Evolutionary conservation across 2,113 vertebrate species (phyloP).

Genomic region (Microtus richardsoni): DNA sequence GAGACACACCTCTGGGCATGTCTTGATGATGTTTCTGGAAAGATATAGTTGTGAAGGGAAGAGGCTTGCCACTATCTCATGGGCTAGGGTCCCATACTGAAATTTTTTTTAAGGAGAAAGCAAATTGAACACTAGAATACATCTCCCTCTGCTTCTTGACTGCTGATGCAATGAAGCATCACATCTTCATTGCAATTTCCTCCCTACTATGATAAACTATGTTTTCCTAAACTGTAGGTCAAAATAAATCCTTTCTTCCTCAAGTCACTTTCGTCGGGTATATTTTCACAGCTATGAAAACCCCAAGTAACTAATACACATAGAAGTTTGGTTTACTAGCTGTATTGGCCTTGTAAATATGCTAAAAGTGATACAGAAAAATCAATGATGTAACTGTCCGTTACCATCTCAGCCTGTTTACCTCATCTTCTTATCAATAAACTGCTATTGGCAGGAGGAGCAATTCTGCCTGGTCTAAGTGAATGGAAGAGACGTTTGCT

Average conservation of each 20-base stretch:
- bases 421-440: not conserved
- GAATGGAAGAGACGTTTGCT: no score
- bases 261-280: not conserved
- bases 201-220: not conserved
- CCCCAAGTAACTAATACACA: not conserved
- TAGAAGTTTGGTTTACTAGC: not conserved
- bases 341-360: not conserved
- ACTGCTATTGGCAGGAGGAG: not conserved
- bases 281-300: not conserved
- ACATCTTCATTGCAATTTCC: not conserved
- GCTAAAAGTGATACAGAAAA: not conserved
- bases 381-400: not conserved
- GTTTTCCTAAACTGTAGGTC: not conserved
- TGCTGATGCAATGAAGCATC: not conserved
- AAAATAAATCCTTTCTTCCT: not conserved
- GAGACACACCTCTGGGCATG: not conserved
- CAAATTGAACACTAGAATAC: not conserved
- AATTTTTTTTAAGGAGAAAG: not conserved
- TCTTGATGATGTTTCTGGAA: not conserved
- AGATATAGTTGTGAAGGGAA: not conserved
- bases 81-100: not conserved
- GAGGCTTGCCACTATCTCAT: not conserved
- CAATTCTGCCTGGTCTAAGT: accelerated
- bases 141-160: not conserved
- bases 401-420: not conserved